These are phyloP conservation scores for Mobula birostris DNA, from an alignment of 2,113 vertebrate species.

Conservation along the genomic window DNA sequence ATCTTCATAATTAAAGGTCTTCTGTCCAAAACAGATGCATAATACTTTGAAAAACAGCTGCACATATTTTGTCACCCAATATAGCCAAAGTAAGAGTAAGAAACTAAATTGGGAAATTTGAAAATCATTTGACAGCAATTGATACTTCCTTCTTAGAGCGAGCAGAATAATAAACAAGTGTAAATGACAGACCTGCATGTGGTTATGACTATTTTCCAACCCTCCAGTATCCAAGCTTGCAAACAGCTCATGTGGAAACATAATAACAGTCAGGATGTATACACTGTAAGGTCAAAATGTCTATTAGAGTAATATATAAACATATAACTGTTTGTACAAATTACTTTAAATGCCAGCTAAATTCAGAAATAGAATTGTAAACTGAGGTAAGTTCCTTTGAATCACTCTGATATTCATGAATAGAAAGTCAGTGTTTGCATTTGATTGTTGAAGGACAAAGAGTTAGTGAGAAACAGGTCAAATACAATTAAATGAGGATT, in stretches of 20 bases:
- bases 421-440: neutral
- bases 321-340: too few relatives aligned
- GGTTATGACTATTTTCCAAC: too few relatives aligned
- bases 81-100: too few relatives aligned
- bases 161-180: neutral
- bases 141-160: neutral
- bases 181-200: neutral
- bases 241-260: too few relatives aligned
- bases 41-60: neutral
- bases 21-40: neutral
- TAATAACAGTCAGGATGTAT: too few relatives aligned
- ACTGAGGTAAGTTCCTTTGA: too few relatives aligned
- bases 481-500: neutral
- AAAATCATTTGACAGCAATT: neutral
- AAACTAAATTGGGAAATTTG: neutral
- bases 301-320: too few relatives aligned
- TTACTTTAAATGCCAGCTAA: too few relatives aligned
- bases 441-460: neutral
- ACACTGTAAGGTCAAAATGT: too few relatives aligned
- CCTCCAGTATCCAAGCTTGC: too few relatives aligned
- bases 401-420: too few relatives aligned
- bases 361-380: too few relatives aligned
- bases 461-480: neutral
- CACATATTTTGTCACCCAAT: neutral
- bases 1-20: neutral